Evolutionary conservation across 2,113 vertebrate species (phyloP).

Genomic region (Clupea harengus): DNA sequence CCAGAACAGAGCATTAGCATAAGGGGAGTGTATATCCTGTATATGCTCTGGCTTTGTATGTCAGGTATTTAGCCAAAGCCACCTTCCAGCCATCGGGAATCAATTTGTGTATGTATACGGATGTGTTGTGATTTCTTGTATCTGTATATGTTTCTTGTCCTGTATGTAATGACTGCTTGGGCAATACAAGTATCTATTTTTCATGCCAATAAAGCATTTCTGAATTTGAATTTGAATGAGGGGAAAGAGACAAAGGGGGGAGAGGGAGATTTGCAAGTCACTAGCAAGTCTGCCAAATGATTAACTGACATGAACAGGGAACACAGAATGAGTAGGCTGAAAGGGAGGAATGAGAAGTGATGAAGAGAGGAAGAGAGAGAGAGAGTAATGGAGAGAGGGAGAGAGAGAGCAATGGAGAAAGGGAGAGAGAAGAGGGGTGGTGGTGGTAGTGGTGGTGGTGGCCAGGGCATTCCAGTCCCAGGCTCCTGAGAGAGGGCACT

Average conservation of each 20-base stretch:
- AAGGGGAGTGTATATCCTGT: not conserved
- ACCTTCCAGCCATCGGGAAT: too few relatives aligned
- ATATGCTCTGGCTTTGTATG: too few relatives aligned
- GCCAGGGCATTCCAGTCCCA: not conserved
- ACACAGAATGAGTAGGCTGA: too few relatives aligned
- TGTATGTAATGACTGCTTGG: not conserved
- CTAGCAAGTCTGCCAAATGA: too few relatives aligned
- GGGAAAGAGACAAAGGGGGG: too few relatives aligned
- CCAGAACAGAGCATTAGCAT: not conserved
- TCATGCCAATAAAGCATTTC: too few relatives aligned
- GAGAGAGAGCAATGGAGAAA: slow-evolving; percentile 24
- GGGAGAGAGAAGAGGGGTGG: slow-evolving; percentile 27
- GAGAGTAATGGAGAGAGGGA: slow-evolving; percentile 30
- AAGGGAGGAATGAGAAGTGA: not conserved
- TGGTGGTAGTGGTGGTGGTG: not conserved
- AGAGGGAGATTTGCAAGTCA: too few relatives aligned
- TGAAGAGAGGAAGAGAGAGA: slow-evolving; percentile 33
- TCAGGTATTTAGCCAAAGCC: too few relatives aligned
- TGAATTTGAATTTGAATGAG: too few relatives aligned
- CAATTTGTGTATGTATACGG: too few relatives aligned
- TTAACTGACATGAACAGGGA: too few relatives aligned
- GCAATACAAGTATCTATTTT: too few relatives aligned
- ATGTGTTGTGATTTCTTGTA: not conserved
- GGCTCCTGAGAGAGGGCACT: not conserved
- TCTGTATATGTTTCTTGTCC: not conserved